Evolutionary conservation across 2,113 vertebrate genomes (phyloP).

Genomic region (Nothocercus julius): DNA sequence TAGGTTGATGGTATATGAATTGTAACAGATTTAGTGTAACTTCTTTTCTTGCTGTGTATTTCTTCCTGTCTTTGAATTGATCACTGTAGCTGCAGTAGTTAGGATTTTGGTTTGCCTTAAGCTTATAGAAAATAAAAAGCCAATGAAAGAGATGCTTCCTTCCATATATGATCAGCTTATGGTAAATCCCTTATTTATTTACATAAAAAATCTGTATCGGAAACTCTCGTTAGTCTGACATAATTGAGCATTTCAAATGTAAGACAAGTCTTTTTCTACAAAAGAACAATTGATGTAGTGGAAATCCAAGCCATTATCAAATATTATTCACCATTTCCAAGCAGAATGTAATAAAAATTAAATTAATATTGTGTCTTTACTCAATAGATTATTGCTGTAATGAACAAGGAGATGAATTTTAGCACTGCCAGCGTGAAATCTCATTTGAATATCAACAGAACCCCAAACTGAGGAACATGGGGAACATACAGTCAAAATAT

Average conservation of each 20-base stretch:
- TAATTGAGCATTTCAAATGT: not conserved
- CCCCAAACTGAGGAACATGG: not conserved
- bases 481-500: not conserved
- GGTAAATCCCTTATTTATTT: not conserved
- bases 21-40: not conserved
- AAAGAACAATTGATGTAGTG: not conserved
- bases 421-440: not conserved
- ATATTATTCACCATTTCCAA: not conserved
- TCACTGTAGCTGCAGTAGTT: not conserved
- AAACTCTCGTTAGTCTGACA: not conserved
- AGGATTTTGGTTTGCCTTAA: not conserved
- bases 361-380: not conserved
- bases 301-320: not conserved
- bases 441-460: not conserved
- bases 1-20: slow-evolving; percentile 34
- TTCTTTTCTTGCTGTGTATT: not conserved
- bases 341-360: not conserved
- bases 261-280: not conserved
- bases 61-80: not conserved
- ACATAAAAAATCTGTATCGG: not conserved
- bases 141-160: not conserved
- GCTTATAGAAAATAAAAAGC: not conserved
- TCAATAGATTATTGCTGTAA: not conserved
- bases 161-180: not conserved
- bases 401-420: not conserved